Evolutionary conservation across 1,140 invertebrate species (phyloP), one percentile per base, ranked within the genome.

Genomic region (Coboldia fuscipes): DNA sequence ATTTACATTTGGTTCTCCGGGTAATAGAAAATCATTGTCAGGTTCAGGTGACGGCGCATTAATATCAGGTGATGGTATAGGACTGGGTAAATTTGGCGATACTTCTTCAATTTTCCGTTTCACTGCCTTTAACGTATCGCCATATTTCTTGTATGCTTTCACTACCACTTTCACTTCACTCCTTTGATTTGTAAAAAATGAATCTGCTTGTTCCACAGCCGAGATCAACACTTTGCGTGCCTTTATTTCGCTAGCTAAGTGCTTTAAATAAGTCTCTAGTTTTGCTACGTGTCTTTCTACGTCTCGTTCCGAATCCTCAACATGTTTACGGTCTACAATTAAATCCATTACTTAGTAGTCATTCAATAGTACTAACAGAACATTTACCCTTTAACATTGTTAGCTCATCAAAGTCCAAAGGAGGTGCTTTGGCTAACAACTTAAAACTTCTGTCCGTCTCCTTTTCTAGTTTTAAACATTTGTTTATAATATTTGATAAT

Each of bases 71-170:
- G 77, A 80, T 18, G 77, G 77, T 43, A 76, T 64, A 2, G 72
- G 72, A 35, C 65, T 71, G 2, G 68, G 62, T 32, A 86, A 48
- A 2, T 56, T 65, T 12, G 62, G 60, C 39, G 68, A 66, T 18
- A 82, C 51, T 41, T 92, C 83, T 42, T 81, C 78, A 24, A 92
- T 49, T 50, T 83, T 85, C 27, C 77, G 72, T 49, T 88, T 79
- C 15, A 92, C 62, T 34, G 70, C 71, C 48, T 84, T 80, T 0
- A 93, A 81, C 42, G 83, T 63, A 24, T 69, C 71, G 2, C 80
- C 81, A 64, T 90, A 93, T 48, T 82, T 88, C 58, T 80, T 82
- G 48, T 92, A 94, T 6, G 88, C 86, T 83, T 84, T 84, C 26
- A 75, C 78, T 18, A 93, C 86, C 45, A 89, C 75, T 66, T 86